Evolutionary conservation across 2,888 invertebrate genomes (phyloP), one percentile per base, ranked within the genome.

Genomic region (Patella ulyssiponensis): DNA sequence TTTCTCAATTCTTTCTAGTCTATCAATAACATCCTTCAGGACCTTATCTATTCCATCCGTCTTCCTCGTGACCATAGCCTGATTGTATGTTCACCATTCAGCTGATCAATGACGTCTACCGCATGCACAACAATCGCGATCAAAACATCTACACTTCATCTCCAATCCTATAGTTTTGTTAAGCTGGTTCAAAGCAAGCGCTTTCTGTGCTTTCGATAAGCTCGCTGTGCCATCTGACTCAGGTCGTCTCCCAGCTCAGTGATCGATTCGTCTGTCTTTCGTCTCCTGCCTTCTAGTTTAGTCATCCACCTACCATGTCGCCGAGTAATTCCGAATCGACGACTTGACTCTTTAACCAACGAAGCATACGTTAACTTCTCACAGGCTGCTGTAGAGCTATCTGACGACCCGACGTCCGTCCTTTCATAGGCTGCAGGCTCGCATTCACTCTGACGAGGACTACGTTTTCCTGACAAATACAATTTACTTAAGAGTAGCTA

Each of bases 131-230:
- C 56, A 56, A 17, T 75, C 64, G 5, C 75, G 53, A 44, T 79
- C 74, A 9, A 79, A 77, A 53, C 79, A 80, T 58, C 79, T 53
- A 64, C 76, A 81, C 33, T 81, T 81, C 74, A 81, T 77, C 33
- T 81, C 81, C 7, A 77, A 20, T 2, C 64, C 44, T 9, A 81
- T 73, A 33, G 27, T 54, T 74, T 77, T 79, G 69, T 81, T 77
- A 15, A 81, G 71, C 54, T 81, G 81, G 51, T 81, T 77, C n/a
- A 81, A 51, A 14, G 79, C 79, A 3, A 81, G 70, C 5, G 76
- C 74, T 56, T 81, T 79, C 54, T 79, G 79, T 52, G 81, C 79
- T n/a, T 23, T 23, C 7, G 70, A 58, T 79, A 79, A 11, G 81
- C 76, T 44, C 70, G 72, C 56, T 79, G 75, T 12, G 81, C 23